These are phyloP conservation scores for Notothenia rossii DNA, from an alignment of 2,113 vertebrate genomes.

Conservation along the genomic window DNA sequence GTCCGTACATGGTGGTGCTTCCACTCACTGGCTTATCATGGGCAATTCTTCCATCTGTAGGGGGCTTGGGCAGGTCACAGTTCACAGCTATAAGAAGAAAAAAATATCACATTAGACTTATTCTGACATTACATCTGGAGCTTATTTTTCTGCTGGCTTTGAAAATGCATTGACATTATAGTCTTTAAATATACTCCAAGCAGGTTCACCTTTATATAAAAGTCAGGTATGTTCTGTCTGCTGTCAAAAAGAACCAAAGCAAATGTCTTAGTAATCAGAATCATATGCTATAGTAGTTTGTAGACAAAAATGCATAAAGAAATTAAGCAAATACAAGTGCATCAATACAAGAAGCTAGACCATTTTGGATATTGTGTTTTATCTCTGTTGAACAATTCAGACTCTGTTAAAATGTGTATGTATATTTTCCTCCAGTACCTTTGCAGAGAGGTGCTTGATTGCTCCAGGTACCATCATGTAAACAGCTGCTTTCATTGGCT, in stretches of 20 bases:
- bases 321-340: not conserved
- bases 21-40: conserved; percentile 51
- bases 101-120: not conserved
- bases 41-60: conserved; percentile 79
- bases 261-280: too few species aligned
- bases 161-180: not conserved
- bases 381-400: not conserved
- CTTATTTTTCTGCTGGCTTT: not conserved
- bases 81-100: conserved; percentile 79
- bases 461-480: conserved; percentile 86
- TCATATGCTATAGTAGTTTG: too few species aligned
- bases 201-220: not conserved
- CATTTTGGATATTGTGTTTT: not conserved
- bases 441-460: conserved; percentile 81
- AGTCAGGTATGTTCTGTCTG: not conserved
- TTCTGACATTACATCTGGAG: not conserved
- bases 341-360: not conserved
- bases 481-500: conserved; percentile 83
- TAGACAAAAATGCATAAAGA: too few species aligned
- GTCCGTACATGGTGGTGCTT: conserved; percentile 77
- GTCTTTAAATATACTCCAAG: not conserved
- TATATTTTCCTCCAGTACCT: conserved; percentile 76
- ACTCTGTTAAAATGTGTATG: not conserved
- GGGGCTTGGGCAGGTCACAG: conserved; percentile 83
- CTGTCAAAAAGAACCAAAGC: not conserved